Percentiles rank a stretch among this genome's conserved stretches.
Evolutionary conservation across 2,113 vertebrate species (phyloP).

Genomic region (Zosterops hypoxanthus): DNA sequence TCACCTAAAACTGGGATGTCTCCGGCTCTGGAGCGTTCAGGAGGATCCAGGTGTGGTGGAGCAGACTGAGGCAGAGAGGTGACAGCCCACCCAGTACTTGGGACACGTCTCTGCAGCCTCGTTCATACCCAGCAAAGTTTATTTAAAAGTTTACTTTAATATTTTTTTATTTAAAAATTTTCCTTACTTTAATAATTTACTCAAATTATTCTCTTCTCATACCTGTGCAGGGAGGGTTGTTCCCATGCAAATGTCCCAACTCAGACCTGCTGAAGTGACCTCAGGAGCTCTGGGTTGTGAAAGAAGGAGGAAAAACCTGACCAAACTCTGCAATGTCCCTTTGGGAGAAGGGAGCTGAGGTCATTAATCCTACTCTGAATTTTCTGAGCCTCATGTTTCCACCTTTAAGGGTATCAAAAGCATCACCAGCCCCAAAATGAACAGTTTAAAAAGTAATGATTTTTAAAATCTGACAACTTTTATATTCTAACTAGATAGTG

Average conservation of each 20-base stretch:
- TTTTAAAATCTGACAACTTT: neutral
- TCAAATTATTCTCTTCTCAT: neutral
- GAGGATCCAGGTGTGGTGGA: neutral
- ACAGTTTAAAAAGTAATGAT: neutral
- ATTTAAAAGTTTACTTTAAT: neutral
- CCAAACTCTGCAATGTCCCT: neutral
- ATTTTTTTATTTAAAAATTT: no score
- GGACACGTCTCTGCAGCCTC: fast-evolving
- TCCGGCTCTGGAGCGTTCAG: neutral
- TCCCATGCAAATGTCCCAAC: neutral
- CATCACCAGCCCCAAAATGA: neutral
- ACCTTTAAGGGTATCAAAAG: neutral
- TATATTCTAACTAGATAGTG: neutral
- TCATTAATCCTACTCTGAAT: neutral
- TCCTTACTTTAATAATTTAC: no score
- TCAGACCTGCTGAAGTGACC: neutral
- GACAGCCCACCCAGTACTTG: neutral
- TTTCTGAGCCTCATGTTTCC: neutral
- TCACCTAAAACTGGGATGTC: fast-evolving
- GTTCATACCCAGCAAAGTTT: neutral
- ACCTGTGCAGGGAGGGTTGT: neutral
- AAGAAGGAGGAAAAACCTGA: neutral
- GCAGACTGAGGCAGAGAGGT: neutral
- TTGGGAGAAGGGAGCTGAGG: neutral
- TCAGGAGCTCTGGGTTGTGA: neutral